These are phyloP conservation scores for human (Homo sapiens) DNA, from an alignment of 2,113 vertebrate genomes.

Conservation along the genomic window DNA sequence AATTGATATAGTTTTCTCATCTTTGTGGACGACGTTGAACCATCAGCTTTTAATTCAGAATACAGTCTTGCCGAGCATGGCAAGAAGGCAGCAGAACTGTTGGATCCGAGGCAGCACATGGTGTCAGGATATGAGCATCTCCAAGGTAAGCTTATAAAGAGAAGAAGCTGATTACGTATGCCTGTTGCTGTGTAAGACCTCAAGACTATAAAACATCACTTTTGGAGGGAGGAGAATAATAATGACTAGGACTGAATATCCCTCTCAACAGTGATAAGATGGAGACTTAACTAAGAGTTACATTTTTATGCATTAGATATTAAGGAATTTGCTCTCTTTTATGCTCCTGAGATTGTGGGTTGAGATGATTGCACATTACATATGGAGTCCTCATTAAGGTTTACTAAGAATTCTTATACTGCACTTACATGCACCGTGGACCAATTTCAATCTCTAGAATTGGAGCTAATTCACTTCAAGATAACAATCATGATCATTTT, in stretches of 20 bases:
- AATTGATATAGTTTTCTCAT: constrained; percentile 14
- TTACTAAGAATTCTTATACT: not conserved
- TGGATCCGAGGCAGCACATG: not conserved
- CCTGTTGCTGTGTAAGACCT: not conserved
- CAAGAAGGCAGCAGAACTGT: not conserved
- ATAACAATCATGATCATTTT: not conserved
- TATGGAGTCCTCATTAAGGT: not conserved
- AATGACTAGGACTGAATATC: constrained; percentile 10
- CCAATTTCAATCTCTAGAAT: not conserved
- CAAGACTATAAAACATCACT: not conserved
- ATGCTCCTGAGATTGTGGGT: not conserved
- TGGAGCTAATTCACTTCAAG: not conserved
- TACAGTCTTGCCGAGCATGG: not conserved
- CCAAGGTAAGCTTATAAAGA: not conserved
- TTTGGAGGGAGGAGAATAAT: not conserved
- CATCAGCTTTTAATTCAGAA: not conserved
- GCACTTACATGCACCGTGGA: not conserved
- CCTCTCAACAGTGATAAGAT: not conserved
- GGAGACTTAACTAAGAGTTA: not conserved
- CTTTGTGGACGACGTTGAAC: not conserved
- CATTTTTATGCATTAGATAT: constrained; percentile 17
- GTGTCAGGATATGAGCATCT: not conserved
- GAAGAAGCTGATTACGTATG: not conserved
- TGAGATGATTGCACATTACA: not conserved
- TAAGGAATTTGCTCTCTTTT: constrained; percentile 9